These are phyloP conservation scores for Pseudomyrmex pallidus DNA, from an alignment of 1,140 invertebrate species.

Conservation along the genomic window DNA sequence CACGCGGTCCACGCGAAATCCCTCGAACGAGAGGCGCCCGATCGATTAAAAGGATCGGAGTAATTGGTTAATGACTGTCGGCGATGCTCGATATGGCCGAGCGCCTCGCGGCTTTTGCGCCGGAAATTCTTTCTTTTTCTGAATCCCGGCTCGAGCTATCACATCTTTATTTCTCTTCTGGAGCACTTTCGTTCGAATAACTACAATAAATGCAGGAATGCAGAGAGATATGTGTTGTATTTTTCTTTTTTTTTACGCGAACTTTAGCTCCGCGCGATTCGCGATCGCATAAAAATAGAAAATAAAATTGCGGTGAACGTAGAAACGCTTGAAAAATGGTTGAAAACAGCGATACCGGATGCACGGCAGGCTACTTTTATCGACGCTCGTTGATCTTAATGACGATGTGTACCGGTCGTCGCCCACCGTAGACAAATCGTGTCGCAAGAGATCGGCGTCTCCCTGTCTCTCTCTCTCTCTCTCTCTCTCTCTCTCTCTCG, in stretches of 20 bases:
- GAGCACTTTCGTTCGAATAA: background rate
- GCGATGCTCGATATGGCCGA: constrained; percentile 34
- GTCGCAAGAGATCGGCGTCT: constrained; percentile 40
- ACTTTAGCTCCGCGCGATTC: background rate
- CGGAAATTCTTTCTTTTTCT: constrained; percentile 11
- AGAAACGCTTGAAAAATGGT: background rate
- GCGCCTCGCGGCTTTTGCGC: constrained; percentile 41
- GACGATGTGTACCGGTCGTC: constrained; percentile 73
- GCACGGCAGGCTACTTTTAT: constrained; percentile 69
- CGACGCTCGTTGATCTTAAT: constrained; percentile 77
- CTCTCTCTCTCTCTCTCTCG: constrained; percentile 7
- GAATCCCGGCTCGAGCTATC: background rate
- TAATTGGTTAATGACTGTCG: constrained; percentile 71
- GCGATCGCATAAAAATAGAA: background rate
- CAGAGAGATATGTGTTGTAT: background rate
- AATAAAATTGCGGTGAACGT: constrained; percentile 12
- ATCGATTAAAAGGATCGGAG: constrained; percentile 26
- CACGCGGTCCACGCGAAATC: constrained; percentile 53
- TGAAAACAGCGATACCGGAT: constrained; percentile 43
- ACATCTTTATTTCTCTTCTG: background rate
- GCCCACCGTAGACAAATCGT: constrained; percentile 71
- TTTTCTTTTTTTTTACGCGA: too few species aligned
- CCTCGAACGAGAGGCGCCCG: constrained; percentile 56
- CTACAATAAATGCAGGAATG: background rate
- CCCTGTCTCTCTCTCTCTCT: constrained; percentile 18